phyloP scores from a whole-genome alignment of 2,113 vertebrate species.

The Heteronetta atricapilla region DNA sequence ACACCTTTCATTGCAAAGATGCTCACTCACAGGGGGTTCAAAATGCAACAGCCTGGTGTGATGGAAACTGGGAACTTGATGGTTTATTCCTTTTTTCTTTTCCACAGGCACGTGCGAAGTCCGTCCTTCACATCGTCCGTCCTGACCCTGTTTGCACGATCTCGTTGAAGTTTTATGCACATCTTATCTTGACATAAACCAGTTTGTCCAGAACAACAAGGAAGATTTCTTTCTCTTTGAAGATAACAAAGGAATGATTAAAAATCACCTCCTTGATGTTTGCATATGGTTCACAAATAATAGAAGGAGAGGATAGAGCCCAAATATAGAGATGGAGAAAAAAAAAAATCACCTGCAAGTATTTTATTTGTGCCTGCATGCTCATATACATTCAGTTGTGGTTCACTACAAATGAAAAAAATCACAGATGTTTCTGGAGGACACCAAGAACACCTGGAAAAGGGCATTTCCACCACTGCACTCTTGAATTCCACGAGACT shows the following conservation, averaged over 20 bases:
- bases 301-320: background rate
- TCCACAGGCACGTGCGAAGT: background rate
- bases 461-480: background rate
- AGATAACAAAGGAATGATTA: background rate
- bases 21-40: fast-evolving
- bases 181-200: background rate
- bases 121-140: background rate
- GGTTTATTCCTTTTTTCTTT: background rate
- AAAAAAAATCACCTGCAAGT: background rate
- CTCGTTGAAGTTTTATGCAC: background rate
- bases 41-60: fast-evolving
- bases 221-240: background rate
- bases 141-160: background rate
- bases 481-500: background rate
- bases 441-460: background rate
- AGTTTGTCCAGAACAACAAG: background rate
- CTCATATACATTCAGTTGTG: background rate
- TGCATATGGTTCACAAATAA: slow-evolving; percentile 22
- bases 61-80: background rate
- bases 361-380: background rate
- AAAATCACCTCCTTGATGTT: slow-evolving; percentile 37
- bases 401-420: background rate
- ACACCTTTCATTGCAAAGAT: background rate
- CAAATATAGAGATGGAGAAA: background rate
- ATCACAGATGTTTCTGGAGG: background rate